Percentiles rank a stretch among this genome's conserved stretches.
Evolutionary conservation across 2,888 invertebrate genomes (phyloP).

Genomic region (Clivina fossor): DNA sequence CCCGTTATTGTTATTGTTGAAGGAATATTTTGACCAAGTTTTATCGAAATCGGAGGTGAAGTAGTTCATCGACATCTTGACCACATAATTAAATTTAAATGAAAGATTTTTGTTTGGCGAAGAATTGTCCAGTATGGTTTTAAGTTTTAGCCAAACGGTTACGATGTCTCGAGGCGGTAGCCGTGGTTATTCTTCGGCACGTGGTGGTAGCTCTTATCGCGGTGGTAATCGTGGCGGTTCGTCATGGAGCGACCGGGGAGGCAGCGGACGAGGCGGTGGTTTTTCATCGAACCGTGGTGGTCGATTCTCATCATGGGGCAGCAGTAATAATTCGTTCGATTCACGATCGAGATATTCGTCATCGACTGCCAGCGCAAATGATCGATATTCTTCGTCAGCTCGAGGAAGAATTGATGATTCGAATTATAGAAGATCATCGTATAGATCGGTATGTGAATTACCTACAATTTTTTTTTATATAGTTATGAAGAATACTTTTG

Average conservation of each 20-base stretch:
- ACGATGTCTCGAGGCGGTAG: conserved; percentile 46
- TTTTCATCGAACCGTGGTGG: conserved; percentile 28
- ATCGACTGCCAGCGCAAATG: conserved; percentile 41
- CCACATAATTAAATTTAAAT: too few species aligned
- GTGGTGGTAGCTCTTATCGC: conserved; percentile 43
- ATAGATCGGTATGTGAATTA: conserved; percentile 30
- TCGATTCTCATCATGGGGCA: conserved; percentile 18
- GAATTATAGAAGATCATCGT: conserved; percentile 36
- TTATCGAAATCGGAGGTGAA: too few species aligned
- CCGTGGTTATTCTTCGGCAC: conserved; percentile 44
- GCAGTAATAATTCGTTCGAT: conserved; percentile 43
- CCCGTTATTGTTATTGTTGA: too few species aligned
- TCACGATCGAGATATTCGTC: conserved; percentile 46
- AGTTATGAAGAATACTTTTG: too few species aligned
- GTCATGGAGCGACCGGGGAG: conserved; percentile 41
- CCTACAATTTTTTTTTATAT: too few species aligned
- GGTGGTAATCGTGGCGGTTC: conserved; percentile 45
- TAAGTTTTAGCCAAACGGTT: conserved; percentile 47
- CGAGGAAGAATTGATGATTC: conserved; percentile 35
- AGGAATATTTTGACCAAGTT: too few species aligned
- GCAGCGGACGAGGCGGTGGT: conserved; percentile 42
- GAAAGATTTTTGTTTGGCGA: too few species aligned
- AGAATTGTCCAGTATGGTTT: too few species aligned
- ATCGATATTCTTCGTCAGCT: conserved; percentile 45
- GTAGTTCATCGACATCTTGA: too few species aligned